phyloP scores from a whole-genome alignment of 2,113 vertebrate genomes.

The Ceyx cyanopectus region DNA sequence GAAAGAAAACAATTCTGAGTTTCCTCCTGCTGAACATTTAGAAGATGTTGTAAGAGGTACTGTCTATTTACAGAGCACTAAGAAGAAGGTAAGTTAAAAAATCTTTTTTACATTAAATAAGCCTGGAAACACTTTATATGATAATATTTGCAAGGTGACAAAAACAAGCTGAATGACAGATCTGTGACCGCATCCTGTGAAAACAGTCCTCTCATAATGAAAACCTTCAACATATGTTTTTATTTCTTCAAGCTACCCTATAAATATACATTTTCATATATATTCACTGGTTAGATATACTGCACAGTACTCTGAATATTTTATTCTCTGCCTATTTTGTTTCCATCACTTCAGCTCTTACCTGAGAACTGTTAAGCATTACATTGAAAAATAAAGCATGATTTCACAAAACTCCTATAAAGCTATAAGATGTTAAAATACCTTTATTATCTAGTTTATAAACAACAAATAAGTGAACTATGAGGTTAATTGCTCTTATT shows the following conservation, averaged over 20 bases:
- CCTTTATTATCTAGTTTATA: slow-evolving; percentile 61
- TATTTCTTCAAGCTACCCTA: background rate
- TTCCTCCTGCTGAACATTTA: background rate
- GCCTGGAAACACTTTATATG: background rate
- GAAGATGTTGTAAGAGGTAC: background rate
- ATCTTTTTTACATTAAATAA: background rate
- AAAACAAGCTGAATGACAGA: background rate
- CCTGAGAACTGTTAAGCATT: background rate
- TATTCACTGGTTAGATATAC: background rate
- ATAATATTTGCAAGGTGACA: background rate
- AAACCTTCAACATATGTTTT: background rate
- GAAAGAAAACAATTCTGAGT: background rate
- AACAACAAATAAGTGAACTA: slow-evolving; percentile 53
- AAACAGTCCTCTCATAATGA: background rate
- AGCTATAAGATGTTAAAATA: slow-evolving; percentile 50
- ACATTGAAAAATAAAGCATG: background rate
- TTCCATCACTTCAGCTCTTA: background rate
- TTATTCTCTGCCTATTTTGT: background rate
- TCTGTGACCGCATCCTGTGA: background rate
- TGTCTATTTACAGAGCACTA: background rate
- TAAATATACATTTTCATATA: background rate
- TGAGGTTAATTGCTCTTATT: slow-evolving; percentile 66
- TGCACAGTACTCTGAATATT: background rate
- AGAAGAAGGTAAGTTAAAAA: background rate
- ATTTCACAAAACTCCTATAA: slow-evolving; percentile 47